A percentile compares a stretch with the other conserved stretches of the same genome.
phyloP scores from a whole-genome alignment of 2,797 vertebrate genomes.

The Odontamblyopus lacepedii region DNA sequence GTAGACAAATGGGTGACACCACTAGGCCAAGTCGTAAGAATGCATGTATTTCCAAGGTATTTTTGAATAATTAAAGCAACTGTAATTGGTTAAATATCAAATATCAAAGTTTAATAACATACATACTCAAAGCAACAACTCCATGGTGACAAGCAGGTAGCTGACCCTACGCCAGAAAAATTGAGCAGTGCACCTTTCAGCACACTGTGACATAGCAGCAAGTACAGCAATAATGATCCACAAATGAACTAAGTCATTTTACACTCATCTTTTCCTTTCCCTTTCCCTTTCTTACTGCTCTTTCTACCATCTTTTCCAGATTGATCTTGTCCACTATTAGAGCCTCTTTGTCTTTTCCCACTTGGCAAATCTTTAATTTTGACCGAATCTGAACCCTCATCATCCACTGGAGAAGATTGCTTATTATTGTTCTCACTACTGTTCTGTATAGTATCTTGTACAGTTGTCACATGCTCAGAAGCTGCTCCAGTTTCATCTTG shows the following conservation, averaged over 20 bases:
- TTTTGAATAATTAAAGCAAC: neutral
- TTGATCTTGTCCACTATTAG: slow-evolving; percentile 51
- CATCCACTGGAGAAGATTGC: slow-evolving; percentile 5
- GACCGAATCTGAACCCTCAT: slow-evolving; percentile 31
- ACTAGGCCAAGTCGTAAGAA: neutral
- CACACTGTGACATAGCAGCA: neutral
- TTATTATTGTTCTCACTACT: slow-evolving; percentile 12
- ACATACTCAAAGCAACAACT: neutral
- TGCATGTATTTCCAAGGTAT: neutral
- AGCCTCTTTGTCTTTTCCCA: slow-evolving; percentile 12
- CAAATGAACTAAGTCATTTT: slow-evolving; percentile 75
- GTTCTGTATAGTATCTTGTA: slow-evolving; percentile 16
- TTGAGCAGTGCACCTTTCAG: neutral
- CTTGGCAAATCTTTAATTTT: slow-evolving; percentile 5
- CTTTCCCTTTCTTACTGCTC: slow-evolving; percentile 71
- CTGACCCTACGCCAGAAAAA: neutral
- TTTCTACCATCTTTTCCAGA: slow-evolving; percentile 68
- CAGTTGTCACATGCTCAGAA: neutral
- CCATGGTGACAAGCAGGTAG: neutral
- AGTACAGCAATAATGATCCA: neutral
- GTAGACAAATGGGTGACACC: neutral
- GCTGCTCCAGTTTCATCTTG: neutral
- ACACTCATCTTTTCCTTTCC: slow-evolving; percentile 88
- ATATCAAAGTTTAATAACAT: neutral
- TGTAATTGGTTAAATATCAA: neutral